Percentiles rank a stretch among this genome's conserved stretches.
phyloP scores from a whole-genome alignment of 2,888 invertebrate species.

The Helicoverpa assulta region DNA sequence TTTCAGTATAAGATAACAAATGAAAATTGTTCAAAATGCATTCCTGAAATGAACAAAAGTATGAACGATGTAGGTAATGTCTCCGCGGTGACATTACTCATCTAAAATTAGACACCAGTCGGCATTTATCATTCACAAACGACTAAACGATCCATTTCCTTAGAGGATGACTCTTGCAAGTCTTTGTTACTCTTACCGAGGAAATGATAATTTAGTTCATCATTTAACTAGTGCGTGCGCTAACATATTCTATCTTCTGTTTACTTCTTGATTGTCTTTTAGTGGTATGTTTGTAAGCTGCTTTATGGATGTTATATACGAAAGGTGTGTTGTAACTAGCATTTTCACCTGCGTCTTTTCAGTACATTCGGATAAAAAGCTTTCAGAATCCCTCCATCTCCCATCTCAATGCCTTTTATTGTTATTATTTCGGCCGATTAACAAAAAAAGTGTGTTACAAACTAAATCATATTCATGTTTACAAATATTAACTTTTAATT shows the following conservation, averaged over 20 bases:
- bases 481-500: too few species aligned
- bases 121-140: constrained; percentile 47
- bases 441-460: too few species aligned
- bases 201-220: constrained; percentile 54
- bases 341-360: too few species aligned
- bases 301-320: too few species aligned
- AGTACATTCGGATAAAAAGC: too few species aligned
- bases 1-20: too few species aligned
- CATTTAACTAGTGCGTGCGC: constrained; percentile 31
- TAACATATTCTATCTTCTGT: constrained; percentile 20
- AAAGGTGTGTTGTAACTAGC: too few species aligned
- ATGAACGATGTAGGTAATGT: not conserved
- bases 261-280: not conserved
- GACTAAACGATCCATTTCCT: constrained; percentile 58
- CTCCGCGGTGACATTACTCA: not conserved
- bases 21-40: too few species aligned
- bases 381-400: too few species aligned
- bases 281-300: not conserved
- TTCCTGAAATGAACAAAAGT: not conserved
- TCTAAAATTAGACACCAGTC: constrained; percentile 31
- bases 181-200: constrained; percentile 49
- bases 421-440: too few species aligned
- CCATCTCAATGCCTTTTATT: too few species aligned
- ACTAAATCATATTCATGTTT: too few species aligned
- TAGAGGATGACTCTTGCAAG: constrained; percentile 43